Conservation (phyloP, 1,140 invertebrate genomes). For the Drosophila rhopaloa region DNA sequence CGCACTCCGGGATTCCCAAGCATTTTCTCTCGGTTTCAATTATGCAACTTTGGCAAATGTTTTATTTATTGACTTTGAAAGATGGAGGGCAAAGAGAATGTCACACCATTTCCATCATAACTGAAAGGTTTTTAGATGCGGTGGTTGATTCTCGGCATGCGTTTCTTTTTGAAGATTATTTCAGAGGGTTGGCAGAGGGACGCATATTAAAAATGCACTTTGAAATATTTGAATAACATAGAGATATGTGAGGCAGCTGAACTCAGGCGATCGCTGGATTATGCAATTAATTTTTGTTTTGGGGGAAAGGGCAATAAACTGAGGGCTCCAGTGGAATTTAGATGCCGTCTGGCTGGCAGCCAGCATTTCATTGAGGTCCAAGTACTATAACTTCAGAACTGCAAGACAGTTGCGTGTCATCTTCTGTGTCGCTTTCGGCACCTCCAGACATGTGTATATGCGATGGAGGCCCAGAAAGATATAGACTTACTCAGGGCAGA, state of each 20-base stretch:
- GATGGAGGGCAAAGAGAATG: constrained; percentile 5
- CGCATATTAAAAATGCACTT: constrained; percentile 67
- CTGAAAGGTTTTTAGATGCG: constrained; percentile 64
- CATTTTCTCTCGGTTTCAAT: constrained; percentile 59
- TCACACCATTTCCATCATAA: constrained; percentile 52
- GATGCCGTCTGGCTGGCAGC: constrained; percentile 46
- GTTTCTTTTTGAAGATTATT: constrained; percentile 21
- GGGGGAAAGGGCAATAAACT: constrained; percentile 51
- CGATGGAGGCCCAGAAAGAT: background rate
- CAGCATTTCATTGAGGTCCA: constrained; percentile 14
- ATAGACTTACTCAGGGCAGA: constrained; percentile 13
- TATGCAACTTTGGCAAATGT: constrained; percentile 78
- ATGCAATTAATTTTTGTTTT: constrained; percentile 42
- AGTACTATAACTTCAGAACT: constrained; percentile 25
- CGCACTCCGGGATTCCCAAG: constrained; percentile 46
- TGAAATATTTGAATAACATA: constrained; percentile 38
- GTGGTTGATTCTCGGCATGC: constrained; percentile 61
- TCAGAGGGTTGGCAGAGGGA: constrained; percentile 32
- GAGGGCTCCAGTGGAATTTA: constrained; percentile 48
- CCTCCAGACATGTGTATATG: constrained; percentile 37
- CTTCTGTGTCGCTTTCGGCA: constrained; percentile 65
- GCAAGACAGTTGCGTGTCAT: constrained; percentile 59
- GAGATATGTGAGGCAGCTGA: constrained; percentile 31
- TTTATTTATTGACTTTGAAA: constrained; percentile 77
- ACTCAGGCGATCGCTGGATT: constrained; percentile 59